Base-by-base conservation (phyloP, 2,113 vertebrate genomes). In the Sturnira hondurensis region DNA sequence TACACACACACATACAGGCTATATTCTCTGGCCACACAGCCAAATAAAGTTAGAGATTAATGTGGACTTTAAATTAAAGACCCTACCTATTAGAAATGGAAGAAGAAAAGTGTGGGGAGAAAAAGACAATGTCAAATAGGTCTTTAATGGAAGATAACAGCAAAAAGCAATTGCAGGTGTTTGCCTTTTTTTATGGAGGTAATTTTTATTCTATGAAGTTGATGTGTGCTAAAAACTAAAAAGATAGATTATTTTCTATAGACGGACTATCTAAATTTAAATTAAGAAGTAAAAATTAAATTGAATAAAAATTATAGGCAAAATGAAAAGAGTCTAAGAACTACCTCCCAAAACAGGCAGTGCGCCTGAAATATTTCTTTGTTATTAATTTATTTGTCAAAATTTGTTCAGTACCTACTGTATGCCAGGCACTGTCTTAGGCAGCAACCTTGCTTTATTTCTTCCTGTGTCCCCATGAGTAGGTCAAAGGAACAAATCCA, bases 1-100 rank as follows among this genome's bases (percentile, higher is more conserved):
- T n/a, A n/a, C n/a, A n/a, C n/a, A 4, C 5, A 13, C 1, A 4
- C 5, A 15, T n/a, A 73, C 10, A n/a, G 31, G 54, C 16, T 63
- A 16, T 7, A 41, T 78, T 80, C 31, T 63, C 41, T 70, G 47
- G 50, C 33, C 24, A 89, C 16, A 74, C 13, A 74, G 77, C 80
- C 47, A 76, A 43, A 83, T 65, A 89, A 71, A 96, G 77, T 87
- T 91, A 74, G 73, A 93, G 83, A 38, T 92, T n/a, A 73, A 24
- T 50, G 26, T 28, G 4, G 85, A 84, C 1, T 73, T 54, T 84
- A 87, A 73, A 84, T 84, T 78, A 87, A 84, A 33, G 20, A 78
- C 8, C 24, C n/a, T 36, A 13, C 10, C 17, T 43, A 41, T 91
- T 93, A 68, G 20, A 58, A 94, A 77, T 71, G 7, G 56, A 74